These are phyloP conservation scores for Uropetala carovei DNA, from an alignment of 2,888 invertebrate species.

Conservation along the genomic window DNA sequence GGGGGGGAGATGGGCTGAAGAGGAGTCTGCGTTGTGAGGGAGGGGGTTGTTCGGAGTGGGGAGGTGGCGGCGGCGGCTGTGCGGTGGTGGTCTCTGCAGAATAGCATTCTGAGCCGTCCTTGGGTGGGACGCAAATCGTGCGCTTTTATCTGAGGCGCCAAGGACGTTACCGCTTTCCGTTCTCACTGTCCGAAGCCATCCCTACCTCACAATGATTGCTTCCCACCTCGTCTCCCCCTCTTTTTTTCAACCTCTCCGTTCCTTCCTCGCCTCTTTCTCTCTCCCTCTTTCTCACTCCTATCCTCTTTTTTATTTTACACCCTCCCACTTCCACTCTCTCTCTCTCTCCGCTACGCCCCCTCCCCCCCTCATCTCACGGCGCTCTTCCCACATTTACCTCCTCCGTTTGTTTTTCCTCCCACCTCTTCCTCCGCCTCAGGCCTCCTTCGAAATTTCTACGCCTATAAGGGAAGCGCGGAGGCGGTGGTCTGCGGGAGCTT, in stretches of 20 bases:
- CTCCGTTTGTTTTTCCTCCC: background rate
- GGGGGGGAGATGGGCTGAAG: background rate
- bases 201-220: no score
- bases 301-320: no score
- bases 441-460: background rate
- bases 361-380: no score
- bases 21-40: background rate
- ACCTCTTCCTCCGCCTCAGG: background rate
- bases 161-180: constrained; percentile 50
- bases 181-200: background rate
- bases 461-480: background rate
- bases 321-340: no score
- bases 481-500: no score
- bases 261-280: background rate
- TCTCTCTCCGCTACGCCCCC: no score
- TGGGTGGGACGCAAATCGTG: constrained; percentile 48
- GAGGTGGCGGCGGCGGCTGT: no score
- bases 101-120: background rate
- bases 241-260: background rate
- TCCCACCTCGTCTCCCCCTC: background rate
- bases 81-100: no score
- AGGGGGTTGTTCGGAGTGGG: no score
- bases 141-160: constrained; percentile 43
- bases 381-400: no score
- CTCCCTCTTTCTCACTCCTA: background rate